Evolutionary conservation across 2,888 invertebrate species (phyloP).

Genomic region (Leistus spinibarbis): DNA sequence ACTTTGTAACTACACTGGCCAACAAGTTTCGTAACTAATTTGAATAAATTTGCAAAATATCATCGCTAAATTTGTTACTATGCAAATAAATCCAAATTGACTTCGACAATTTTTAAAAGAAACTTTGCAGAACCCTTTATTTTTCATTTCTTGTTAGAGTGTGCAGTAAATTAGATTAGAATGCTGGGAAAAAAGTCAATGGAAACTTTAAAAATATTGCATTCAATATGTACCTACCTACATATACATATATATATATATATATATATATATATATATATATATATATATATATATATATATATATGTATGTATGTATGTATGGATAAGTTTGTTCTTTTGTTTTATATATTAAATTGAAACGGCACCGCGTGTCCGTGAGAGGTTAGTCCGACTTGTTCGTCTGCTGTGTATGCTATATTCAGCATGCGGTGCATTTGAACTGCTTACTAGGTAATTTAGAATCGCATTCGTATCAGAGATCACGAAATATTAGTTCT

Average conservation of each 20-base stretch:
- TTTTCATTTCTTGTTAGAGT: neutral
- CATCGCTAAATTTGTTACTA: neutral
- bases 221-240: neutral
- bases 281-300: too few relatives aligned
- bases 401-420: slow-evolving; percentile 22
- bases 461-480: slow-evolving; percentile 34
- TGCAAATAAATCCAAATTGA: neutral
- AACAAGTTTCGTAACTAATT: neutral
- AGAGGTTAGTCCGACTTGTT: slow-evolving; percentile 14
- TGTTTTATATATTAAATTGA: neutral
- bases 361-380: slow-evolving; percentile 20
- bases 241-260: too few relatives aligned
- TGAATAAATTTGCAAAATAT: neutral
- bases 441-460: slow-evolving; percentile 38
- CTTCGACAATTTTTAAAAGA: neutral
- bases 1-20: too few relatives aligned
- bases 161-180: neutral
- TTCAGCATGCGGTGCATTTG: slow-evolving; percentile 29
- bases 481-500: slow-evolving; percentile 34
- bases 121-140: neutral
- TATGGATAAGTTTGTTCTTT: neutral
- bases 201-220: neutral
- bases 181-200: neutral
- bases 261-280: too few relatives aligned
- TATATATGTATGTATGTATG: too few relatives aligned